Evolutionary conservation across 2,888 invertebrate genomes (phyloP), one percentile per base, ranked within the genome.

Genomic region (Pogonocherus hispidulus): DNA sequence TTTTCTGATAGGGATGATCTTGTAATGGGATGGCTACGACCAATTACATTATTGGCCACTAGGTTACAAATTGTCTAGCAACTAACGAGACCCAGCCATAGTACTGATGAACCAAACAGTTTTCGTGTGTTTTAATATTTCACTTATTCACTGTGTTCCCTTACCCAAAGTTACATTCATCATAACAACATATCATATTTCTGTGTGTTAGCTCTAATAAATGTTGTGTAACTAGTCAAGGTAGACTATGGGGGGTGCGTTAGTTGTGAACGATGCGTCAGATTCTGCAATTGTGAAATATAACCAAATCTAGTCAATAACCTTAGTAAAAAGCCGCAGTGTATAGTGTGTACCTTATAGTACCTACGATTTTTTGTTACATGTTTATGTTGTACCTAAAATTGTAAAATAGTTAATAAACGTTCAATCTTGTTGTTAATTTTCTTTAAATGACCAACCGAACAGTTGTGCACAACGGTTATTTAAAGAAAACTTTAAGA

Each of bases 211-310:
- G 69, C 32, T 67, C 70, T 70, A 71, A 72, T 72, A 65, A 72
- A 69, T 72, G 71, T 69, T 71, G 72, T 70, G 66, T 63, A 66
- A 59, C 72, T 66, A 63, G 66, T 65, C 60, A 65, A 64, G 63
- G 69, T 69, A 72, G 63, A 51, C 57, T 65, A 67, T 65, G 69
- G 62, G 47, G 63, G 55, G 66, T 60, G 57, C 69, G 75, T 73
- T 71, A 72, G 74, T 71, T 76, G 72, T 70, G 63, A 68, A 69
- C 66, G 72, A 76, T 73, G 68, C 73, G 74, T 74, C 70, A 76
- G 64, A 66, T 77, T 75, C 71, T 69, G 67, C 73, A 73, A 76
- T 75, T 76, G 76, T 74, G 64, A 76, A 71, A 66, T 74, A 73
- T 76, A 75, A 74, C 73, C 67, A 71, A 62, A 71, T 71, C 69